phyloP scores from a whole-genome alignment of 2,888 invertebrate species.

The Nesidiocoris tenuis region DNA sequence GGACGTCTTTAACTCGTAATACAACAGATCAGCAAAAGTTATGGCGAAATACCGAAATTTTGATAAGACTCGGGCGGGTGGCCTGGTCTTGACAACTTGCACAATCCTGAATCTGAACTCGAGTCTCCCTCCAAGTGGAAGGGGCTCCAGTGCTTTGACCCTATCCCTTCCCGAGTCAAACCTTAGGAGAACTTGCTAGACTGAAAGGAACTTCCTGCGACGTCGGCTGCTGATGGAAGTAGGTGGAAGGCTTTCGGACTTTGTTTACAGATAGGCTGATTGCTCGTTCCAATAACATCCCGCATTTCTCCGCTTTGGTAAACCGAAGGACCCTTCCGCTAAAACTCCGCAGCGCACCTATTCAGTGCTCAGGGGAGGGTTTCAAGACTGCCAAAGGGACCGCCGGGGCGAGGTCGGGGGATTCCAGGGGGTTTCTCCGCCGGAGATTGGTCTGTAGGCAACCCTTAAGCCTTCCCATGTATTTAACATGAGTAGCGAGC shows the following conservation, averaged over 20 bases:
- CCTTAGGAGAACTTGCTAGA: background rate
- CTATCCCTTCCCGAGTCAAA: background rate
- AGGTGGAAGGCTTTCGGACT: slow-evolving; percentile 19
- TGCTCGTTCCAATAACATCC: slow-evolving; percentile 30
- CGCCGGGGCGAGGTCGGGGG: background rate
- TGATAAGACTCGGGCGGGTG: background rate
- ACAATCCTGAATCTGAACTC: background rate
- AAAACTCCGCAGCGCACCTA: background rate
- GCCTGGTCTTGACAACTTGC: background rate
- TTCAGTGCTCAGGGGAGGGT: background rate
- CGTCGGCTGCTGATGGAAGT: background rate
- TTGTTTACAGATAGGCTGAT: slow-evolving; percentile 33
- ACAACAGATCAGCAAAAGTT: too few species aligned
- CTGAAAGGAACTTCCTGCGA: background rate
- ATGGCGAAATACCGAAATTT: too few species aligned
- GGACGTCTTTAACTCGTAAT: too few species aligned
- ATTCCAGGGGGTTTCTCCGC: background rate
- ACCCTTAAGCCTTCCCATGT: background rate
- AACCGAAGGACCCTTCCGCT: background rate
- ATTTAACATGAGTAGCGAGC: background rate
- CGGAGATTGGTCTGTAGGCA: background rate
- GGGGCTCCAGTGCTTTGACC: background rate
- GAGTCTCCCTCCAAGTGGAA: background rate
- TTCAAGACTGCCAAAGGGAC: background rate
- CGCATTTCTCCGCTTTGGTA: background rate